Conservation (phyloP, 2,113 vertebrate species). For the Oplegnathus fasciatus region DNA sequence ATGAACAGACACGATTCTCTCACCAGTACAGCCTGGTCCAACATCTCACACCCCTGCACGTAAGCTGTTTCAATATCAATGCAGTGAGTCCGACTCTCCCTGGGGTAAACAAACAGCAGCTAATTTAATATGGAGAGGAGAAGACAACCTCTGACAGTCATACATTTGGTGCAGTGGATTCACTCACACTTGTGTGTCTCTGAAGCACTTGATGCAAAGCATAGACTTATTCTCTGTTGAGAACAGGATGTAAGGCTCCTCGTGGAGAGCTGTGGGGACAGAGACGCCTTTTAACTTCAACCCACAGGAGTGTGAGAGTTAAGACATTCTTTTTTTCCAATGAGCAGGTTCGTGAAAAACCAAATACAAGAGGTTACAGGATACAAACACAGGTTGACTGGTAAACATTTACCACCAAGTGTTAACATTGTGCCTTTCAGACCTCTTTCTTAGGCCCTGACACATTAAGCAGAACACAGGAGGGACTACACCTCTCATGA, state of each 20-base stretch:
- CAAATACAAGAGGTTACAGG: background rate
- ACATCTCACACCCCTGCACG: conserved; percentile 92
- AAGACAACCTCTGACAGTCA: background rate
- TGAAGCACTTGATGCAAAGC: conserved; percentile 97
- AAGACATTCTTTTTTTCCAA: background rate
- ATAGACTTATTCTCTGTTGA: conserved; percentile 95
- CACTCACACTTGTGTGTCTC: conserved; percentile 95
- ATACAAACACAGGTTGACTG: background rate
- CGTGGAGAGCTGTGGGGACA: conserved; percentile 87
- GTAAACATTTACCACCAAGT: background rate
- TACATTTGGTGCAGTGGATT: background rate
- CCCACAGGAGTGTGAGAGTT: background rate
- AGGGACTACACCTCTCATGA: background rate
- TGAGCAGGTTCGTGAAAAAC: conserved; percentile 10
- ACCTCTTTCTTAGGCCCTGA: background rate
- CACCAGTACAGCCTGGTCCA: conserved; percentile 95
- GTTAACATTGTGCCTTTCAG: background rate
- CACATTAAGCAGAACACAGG: background rate
- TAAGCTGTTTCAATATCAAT: conserved; percentile 96
- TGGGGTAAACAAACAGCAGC: conserved; percentile 56
- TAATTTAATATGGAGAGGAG: background rate
- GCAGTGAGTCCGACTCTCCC: conserved; percentile 94
- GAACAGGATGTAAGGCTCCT: conserved; percentile 97
- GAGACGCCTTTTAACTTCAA: conserved; percentile 14
- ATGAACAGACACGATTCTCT: conserved; percentile 28